Percentiles rank a stretch among this genome's conserved stretches.
These are phyloP conservation scores for Enteromius trimaculatus DNA, from an alignment of 2,797 vertebrate genomes.

Conservation along the genomic window DNA sequence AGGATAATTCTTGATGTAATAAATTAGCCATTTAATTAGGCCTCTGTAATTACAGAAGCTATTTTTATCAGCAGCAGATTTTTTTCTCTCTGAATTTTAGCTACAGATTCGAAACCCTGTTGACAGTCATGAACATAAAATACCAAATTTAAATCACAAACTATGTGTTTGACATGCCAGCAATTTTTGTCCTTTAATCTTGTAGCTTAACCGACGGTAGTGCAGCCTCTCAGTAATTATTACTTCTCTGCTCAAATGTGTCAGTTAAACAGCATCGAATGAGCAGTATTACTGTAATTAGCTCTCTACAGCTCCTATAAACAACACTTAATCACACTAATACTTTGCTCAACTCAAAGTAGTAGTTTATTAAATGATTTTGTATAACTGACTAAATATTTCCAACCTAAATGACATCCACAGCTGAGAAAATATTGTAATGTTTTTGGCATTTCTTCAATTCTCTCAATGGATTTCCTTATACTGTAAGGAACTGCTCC, in stretches of 20 bases:
- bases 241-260: constrained; percentile 7
- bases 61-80: constrained; percentile 13
- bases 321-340: constrained; percentile 21
- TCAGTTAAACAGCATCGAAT: constrained; percentile 1
- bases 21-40: constrained; percentile 6
- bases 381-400: constrained; percentile 11
- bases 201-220: background rate
- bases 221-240: constrained; percentile 24
- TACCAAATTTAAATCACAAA: background rate
- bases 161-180: background rate
- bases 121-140: background rate
- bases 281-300: constrained; percentile 43
- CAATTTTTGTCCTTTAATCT: background rate
- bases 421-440: background rate
- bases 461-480: background rate
- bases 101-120: constrained; percentile 13
- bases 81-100: background rate
- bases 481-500: background rate
- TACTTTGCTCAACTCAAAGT: constrained; percentile 8
- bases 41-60: constrained; percentile 1
- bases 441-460: background rate
- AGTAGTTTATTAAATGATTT: constrained; percentile 13
- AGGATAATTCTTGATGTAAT: background rate
- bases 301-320: constrained; percentile 11
- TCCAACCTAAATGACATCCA: background rate